Evolutionary conservation across 1,140 invertebrate species (phyloP), one percentile per base, ranked within the genome.

Genomic region (Spodoptera litura): DNA sequence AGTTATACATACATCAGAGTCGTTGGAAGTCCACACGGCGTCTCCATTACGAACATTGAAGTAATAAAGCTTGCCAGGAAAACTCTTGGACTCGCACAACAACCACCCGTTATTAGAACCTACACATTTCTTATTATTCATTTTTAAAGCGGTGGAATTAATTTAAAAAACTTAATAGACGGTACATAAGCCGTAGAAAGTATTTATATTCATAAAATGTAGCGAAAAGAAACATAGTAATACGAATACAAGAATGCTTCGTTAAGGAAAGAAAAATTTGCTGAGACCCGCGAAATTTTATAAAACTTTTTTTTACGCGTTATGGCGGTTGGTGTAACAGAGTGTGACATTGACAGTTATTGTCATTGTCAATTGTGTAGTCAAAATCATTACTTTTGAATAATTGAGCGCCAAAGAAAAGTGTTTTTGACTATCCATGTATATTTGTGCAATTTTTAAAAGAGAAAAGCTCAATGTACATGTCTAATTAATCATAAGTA

Each of bases 61-160:
- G 71, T 91, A 91, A 70, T 92, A 92, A 80, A 85, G 89, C 84
- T 91, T 90, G 13, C 87, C 88, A 31, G 89, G 91, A 72, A 84
- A 86, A 49, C 80, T 87, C 80, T 88, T 90, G 0, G 89, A 90
- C 3, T 86, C 87, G 73, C 89, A 90, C 12, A 91, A 72, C 59
- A 89, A 80, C 89, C 89, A 92, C 56, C 81, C 83, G 68, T 81
- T 82, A 9, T 38, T 64, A 6, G 27, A 0, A 13, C 12, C 72
- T n/a, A 49, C 8, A 61, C 74, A 82, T 73, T 79, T 82, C 35
- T 85, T 87, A 64, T 81, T 86, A 4, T 85, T 83, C 82, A 86
- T 88, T 68, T 79, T 82, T 61, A 72, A 56, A 68, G 53, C n/a
- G 25, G 56, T 59, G 15, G 15, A 44, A 44, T 49, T 75, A 62